Conservation (phyloP, 37 sponge, comb jelly and placozoan genomes). For the Spongilla lacustris region DNA sequence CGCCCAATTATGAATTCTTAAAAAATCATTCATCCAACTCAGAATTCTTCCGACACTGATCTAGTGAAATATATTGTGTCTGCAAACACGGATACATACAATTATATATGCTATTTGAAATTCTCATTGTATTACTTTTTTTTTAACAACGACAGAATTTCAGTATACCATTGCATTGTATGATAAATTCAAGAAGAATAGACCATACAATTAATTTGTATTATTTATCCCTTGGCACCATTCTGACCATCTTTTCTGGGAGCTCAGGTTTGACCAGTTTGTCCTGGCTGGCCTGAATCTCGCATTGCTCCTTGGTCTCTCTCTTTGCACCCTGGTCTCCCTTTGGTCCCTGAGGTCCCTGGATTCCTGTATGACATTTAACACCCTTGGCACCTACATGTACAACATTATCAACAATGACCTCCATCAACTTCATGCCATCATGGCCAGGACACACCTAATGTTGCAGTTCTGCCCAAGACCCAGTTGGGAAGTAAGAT, state of each 20-base stretch:
- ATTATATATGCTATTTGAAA: no score
- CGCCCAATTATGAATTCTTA: no score
- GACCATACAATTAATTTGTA: no score
- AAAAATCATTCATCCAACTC: no score
- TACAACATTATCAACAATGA: neutral
- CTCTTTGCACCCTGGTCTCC: constrained; percentile 38
- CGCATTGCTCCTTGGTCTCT: constrained; percentile 43
- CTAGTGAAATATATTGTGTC: no score
- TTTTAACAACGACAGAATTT: no score
- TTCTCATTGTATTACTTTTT: no score
- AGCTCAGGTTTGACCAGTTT: constrained; percentile 35
- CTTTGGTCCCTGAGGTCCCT: constrained; percentile 48
- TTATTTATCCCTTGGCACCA: neutral
- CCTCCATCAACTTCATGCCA: neutral
- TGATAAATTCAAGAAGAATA: no score
- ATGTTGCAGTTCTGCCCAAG: constrained; percentile 11
- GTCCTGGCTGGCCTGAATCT: constrained; percentile 55
- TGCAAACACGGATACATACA: no score
- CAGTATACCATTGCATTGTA: no score
- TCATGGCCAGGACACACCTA: constrained; percentile 37
- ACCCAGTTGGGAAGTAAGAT: no score
- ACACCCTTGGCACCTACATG: neutral
- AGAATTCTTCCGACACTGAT: no score
- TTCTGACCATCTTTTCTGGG: neutral
- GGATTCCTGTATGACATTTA: constrained; percentile 52